A percentile compares a stretch with the other conserved stretches of the same genome.
These are phyloP conservation scores for Guaruba guarouba DNA, from an alignment of 2,113 vertebrate species.

Conservation along the genomic window DNA sequence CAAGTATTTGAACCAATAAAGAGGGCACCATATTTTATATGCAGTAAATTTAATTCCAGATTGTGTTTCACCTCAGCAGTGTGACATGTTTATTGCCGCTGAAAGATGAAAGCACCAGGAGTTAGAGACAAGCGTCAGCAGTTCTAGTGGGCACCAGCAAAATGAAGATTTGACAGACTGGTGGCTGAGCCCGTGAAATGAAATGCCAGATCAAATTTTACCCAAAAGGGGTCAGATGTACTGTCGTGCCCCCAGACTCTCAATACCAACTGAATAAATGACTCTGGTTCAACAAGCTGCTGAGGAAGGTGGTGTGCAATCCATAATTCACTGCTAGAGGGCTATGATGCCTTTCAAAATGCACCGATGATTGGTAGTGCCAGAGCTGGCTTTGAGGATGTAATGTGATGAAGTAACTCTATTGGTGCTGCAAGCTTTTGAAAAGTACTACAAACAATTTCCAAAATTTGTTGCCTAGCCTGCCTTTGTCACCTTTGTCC, in stretches of 20 bases:
- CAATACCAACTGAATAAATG: slow-evolving; percentile 77
- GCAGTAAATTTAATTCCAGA: slow-evolving; percentile 99
- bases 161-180: slow-evolving; percentile 83
- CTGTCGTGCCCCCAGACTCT: slow-evolving; percentile 72
- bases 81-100: slow-evolving; percentile 95
- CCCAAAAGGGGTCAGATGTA: slow-evolving; percentile 80
- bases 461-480: slow-evolving; percentile 34
- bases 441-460: slow-evolving; percentile 44
- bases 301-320: slow-evolving; percentile 30
- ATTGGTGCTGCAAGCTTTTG: slow-evolving; percentile 23
- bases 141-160: slow-evolving; percentile 81
- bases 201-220: slow-evolving; percentile 87
- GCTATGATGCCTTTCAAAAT: slow-evolving; percentile 28
- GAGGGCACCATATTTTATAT: slow-evolving; percentile 97
- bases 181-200: slow-evolving; percentile 81
- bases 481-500: slow-evolving; percentile 50
- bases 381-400: neutral
- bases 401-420: neutral
- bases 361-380: neutral
- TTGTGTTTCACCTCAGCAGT: slow-evolving; percentile 89
- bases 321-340: slow-evolving; percentile 48
- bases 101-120: slow-evolving; percentile 85
- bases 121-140: slow-evolving; percentile 83
- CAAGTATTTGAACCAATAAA: slow-evolving; percentile 99
- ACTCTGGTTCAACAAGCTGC: slow-evolving; percentile 60